Conservation (phyloP, 2,888 invertebrate genomes). For the Drosophila melanosoma region DNA sequence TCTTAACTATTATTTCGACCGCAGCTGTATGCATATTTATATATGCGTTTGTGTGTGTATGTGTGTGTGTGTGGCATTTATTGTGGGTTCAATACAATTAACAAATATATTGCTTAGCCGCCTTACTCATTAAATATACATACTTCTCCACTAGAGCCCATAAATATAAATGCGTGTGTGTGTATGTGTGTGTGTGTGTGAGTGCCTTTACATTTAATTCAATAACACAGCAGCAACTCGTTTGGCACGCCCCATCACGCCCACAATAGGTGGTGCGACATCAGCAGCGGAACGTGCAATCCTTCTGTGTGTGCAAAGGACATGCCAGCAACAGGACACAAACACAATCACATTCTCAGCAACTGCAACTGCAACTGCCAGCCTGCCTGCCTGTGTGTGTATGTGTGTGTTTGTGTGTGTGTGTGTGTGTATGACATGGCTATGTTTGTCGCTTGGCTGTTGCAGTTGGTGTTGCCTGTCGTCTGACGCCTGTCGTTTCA, state of each 20-base stretch:
- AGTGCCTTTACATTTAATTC: slow-evolving; percentile 63
- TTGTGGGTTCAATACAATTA: slow-evolving; percentile 22
- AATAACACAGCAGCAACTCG: slow-evolving; percentile 70
- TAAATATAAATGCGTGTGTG: neutral
- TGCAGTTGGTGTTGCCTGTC: slow-evolving; percentile 17
- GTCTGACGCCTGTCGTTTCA: slow-evolving; percentile 36
- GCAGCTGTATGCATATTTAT: neutral
- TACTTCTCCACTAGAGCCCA: neutral
- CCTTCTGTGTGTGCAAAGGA: slow-evolving; percentile 23
- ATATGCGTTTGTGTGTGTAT: neutral
- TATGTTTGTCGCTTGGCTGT: slow-evolving; percentile 49
- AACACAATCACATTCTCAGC: slow-evolving; percentile 19
- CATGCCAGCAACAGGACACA: slow-evolving; percentile 17
- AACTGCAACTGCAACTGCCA: slow-evolving; percentile 18
- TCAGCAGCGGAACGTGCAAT: slow-evolving; percentile 34
- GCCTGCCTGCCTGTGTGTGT: slow-evolving; percentile 3
- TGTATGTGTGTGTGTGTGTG: slow-evolving; percentile 11
- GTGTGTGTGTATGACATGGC: slow-evolving; percentile 31
- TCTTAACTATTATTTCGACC: neutral
- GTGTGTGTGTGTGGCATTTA: slow-evolving; percentile 10
- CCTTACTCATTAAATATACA: slow-evolving; percentile 63
- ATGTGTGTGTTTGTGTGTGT: slow-evolving; percentile 7
- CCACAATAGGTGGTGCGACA: slow-evolving; percentile 40
- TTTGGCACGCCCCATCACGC: slow-evolving; percentile 49
- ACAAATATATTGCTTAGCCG: slow-evolving; percentile 68